A percentile compares a stretch with the other conserved stretches of the same genome.
phyloP scores from a whole-genome alignment of 1,140 invertebrate genomes.

The Megathymus violae region DNA sequence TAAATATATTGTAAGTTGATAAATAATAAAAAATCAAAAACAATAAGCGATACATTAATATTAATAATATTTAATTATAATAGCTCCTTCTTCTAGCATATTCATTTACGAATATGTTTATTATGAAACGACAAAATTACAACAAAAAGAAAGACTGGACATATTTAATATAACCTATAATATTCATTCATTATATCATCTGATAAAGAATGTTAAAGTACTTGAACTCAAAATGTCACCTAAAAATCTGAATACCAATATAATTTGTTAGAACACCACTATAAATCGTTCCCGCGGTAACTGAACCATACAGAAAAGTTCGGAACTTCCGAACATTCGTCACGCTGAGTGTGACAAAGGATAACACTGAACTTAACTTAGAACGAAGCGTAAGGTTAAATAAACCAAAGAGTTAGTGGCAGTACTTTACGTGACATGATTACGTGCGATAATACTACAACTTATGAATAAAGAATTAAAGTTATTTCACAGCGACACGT shows the following conservation, averaged over 20 bases:
- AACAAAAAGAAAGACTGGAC: too few relatives aligned
- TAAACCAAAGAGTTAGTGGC: slow-evolving; percentile 28
- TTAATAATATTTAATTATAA: too few relatives aligned
- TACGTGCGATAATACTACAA: neutral
- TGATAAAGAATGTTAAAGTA: neutral
- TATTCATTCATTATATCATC: neutral
- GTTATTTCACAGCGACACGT: neutral
- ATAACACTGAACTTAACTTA: slow-evolving; percentile 27
- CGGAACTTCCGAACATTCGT: slow-evolving; percentile 36
- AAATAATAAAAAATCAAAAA: too few relatives aligned
- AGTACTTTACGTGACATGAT: slow-evolving; percentile 2
- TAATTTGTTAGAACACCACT: slow-evolving; percentile 28
- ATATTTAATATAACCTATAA: too few relatives aligned
- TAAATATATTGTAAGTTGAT: too few relatives aligned
- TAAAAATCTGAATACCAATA: slow-evolving; percentile 22
- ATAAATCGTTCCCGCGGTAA: slow-evolving; percentile 29
- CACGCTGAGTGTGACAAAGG: slow-evolving; percentile 35
- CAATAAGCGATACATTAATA: too few relatives aligned
- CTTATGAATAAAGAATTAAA: neutral
- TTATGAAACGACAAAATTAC: too few relatives aligned
- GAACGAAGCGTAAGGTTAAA: slow-evolving; percentile 23
- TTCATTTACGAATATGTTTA: too few relatives aligned
- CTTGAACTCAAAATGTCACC: slow-evolving; percentile 3
- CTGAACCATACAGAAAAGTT: slow-evolving; percentile 31
- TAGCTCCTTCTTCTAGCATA: too few relatives aligned